Evolutionary conservation across 2,888 invertebrate genomes (phyloP), one percentile per base, ranked within the genome.

Genomic region (Nymphalis urticae): DNA sequence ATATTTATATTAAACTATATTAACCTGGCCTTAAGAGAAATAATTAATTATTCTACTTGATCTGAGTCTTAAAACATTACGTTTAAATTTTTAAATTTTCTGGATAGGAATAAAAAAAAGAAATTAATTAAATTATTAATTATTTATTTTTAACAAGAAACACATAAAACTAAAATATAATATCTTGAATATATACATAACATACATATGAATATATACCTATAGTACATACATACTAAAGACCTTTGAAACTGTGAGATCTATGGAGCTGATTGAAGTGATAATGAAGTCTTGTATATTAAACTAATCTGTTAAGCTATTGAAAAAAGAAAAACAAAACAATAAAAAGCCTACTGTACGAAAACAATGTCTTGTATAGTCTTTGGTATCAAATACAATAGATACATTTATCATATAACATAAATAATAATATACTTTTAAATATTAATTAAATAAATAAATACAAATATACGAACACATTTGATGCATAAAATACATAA

Each of bases 91-190:
- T 10, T 0, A 42, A 4, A 13, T 4, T 2, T 2, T 42, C 13
- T 3, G 2, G 9, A 9, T n/a, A 21, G 51, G n/a, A 4, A 9
- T 19, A 51, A 21, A 19, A 21, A n/a, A 51, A 51, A 51, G 21
- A 51, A 51, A 10, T 9, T 3, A 51, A 19, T 10, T 51, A 54
- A 13, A n/a, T 3, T 32, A 42, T 56, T n/a, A 32, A 7, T n/a
- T 17, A 32, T 56, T 56, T 56, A 56, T 56, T 56, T 27, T 56
- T 7, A 56, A 3, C 27, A 5, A 27, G 2, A 56, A 56, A 56
- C 32, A 56, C 8, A 56, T 32, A 58, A 58, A 21, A 10, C 91
- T 85, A 48, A 27, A 56, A 56, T 21, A 27, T 21, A 13, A 61
- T 48, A 48, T 61, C 24, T 13, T 21, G 9, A 16, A 61, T 24